Percentiles rank a stretch among this genome's conserved stretches.
Conservation (phyloP, 2,888 invertebrate genomes). For the Sminthurides aquaticus region DNA sequence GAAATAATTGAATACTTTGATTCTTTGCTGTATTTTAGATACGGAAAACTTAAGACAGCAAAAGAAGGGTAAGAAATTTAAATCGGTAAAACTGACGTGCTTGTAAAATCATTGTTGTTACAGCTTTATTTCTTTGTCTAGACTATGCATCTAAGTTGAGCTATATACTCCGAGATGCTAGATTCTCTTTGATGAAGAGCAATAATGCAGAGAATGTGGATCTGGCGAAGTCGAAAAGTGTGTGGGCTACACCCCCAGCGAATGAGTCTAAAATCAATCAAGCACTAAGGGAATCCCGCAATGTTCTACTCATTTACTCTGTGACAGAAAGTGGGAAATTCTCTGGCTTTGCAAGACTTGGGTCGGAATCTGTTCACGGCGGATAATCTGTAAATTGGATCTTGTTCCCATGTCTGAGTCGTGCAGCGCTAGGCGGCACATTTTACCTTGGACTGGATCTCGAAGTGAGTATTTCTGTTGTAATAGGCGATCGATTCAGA, state of each 20-base stretch:
- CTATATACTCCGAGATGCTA: constrained; percentile 87
- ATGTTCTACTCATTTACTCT: constrained; percentile 90
- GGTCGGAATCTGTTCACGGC: constrained; percentile 80
- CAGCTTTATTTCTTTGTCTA: too few species aligned
- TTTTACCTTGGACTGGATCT: constrained; percentile 97
- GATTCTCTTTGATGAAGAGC: constrained; percentile 93
- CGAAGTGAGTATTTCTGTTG: constrained; percentile 57
- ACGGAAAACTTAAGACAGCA: too few species aligned
- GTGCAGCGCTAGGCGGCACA: constrained; percentile 87
- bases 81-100: too few species aligned
- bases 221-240: constrained; percentile 86
- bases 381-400: constrained; percentile 87
- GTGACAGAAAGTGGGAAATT: constrained; percentile 93
- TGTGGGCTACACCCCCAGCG: constrained; percentile 95
- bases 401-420: constrained; percentile 83
- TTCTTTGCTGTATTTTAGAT: too few species aligned
- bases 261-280: constrained; percentile 94
- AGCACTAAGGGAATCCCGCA: constrained; percentile 84
- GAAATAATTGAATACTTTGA: too few species aligned
- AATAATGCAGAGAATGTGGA: constrained; percentile 96
- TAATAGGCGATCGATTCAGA: too few species aligned
- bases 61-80: too few species aligned
- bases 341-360: constrained; percentile 82
- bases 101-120: too few species aligned
- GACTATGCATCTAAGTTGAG: constrained; percentile 60